Percentiles rank a stretch among this genome's conserved stretches.
Evolutionary conservation across 1,140 invertebrate species (phyloP).

Genomic region (Procambarus clarkii): DNA sequence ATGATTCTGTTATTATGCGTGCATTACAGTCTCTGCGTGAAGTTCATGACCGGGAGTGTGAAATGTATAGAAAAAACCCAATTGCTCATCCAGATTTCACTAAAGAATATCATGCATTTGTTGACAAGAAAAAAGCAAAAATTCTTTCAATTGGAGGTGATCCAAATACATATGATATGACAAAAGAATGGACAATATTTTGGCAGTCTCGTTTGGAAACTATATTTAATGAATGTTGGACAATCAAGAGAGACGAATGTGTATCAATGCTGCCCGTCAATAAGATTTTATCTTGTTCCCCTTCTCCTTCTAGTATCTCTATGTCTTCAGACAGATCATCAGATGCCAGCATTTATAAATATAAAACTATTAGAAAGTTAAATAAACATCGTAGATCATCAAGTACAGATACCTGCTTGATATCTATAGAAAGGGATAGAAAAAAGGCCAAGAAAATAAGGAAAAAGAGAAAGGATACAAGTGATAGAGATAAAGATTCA

Average conservation of each 20-base stretch:
- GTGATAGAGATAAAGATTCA: too few relatives aligned
- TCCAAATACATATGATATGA: background rate
- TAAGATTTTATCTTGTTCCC: background rate
- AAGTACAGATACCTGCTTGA: background rate
- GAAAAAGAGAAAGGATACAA: background rate
- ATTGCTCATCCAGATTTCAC: constrained; percentile 32
- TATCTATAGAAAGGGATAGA: background rate
- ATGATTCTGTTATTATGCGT: background rate
- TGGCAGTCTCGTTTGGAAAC: constrained; percentile 7
- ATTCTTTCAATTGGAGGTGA: constrained; percentile 28
- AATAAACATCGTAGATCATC: background rate
- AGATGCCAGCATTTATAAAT: background rate
- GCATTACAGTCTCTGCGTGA: constrained; percentile 6
- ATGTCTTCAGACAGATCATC: background rate
- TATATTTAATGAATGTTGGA: constrained; percentile 20
- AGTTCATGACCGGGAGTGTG: constrained; percentile 19
- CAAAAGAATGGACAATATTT: constrained; percentile 10
- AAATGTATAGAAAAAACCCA: constrained; percentile 31
- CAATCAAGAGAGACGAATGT: constrained; percentile 8
- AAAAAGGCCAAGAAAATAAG: background rate
- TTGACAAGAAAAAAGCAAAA: constrained; percentile 4
- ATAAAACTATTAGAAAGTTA: background rate
- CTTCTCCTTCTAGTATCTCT: background rate
- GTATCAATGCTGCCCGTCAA: background rate
- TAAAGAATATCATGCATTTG: constrained; percentile 26